Base-by-base conservation (phyloP, 2,888 invertebrate species). In the Serrognathus titanus region DNA sequence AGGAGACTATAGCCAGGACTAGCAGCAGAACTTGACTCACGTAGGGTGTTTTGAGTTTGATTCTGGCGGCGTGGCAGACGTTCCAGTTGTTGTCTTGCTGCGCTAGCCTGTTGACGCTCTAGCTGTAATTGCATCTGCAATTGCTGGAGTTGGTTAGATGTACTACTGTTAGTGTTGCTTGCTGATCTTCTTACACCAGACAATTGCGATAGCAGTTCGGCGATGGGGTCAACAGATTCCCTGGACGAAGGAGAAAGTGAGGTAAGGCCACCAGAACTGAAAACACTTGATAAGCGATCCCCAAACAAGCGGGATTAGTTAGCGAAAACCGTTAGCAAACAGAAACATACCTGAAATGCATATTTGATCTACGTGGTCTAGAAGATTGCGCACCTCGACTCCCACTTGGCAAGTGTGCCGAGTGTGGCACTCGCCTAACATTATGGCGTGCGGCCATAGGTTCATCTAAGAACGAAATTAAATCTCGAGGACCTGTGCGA, bases 191-290 rank as follows among this genome's bases (percentile, higher is more conserved):
- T 83, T 66, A 95, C 96, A 70, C 95, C 95, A 50, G 96, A 95
- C 76, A 97, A 83, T 81, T 97, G 97, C 57, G 96, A 95, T 64
- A 97, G 82, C 64, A 97, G 83, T 82, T 97, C 97, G 63, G 96
- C 94, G 72, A 97, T 97, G 59, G 97, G 97, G 82, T 97, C 97
- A 63, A 96, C 96, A 63, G 92, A 88, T 78, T 96, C 96, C 69
- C 96, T 87, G 71, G 90, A 90, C 71, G 89, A 93, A 66, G 95
- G 94, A 69, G 92, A 92, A 72, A 92, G 80, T 66, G 91, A 89
- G 71, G 92, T 89, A 71, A 94, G 84, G 60, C 91, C 92, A 68
- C 91, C 87, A 68, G 93, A 90, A 83, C 90, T 92, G 80, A 71
- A 78, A 73, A 77, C 72, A 72, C 76, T 76, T 66, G 64, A 68